These are phyloP conservation scores for Diacarnus erythraeanus DNA, from an alignment of 37 sponge, comb jelly and placozoan genomes.

Conservation along the genomic window DNA sequence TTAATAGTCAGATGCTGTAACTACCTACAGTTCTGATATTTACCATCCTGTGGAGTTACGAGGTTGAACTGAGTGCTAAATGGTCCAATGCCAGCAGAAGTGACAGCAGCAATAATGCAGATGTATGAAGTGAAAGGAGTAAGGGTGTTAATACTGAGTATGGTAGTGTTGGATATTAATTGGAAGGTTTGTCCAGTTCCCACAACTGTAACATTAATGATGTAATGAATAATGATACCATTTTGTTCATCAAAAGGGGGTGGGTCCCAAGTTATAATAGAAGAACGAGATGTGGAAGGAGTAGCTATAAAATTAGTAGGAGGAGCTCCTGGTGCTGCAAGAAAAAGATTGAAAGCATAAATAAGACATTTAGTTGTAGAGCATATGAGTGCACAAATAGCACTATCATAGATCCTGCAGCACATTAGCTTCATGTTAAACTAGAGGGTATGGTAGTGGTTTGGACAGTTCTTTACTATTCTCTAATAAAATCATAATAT, in stretches of 20 bases:
- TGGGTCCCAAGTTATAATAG: not conserved
- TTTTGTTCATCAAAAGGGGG: constrained; percentile 29
- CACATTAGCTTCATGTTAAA: not conserved
- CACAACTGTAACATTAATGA: constrained; percentile 9
- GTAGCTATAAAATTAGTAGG: not conserved
- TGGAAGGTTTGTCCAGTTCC: constrained; percentile 11
- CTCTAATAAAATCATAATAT: too few relatives aligned
- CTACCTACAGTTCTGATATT: too few relatives aligned
- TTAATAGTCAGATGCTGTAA: too few relatives aligned
- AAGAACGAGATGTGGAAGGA: constrained; percentile 2
- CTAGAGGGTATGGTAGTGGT: too few relatives aligned
- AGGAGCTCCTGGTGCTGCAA: not conserved
- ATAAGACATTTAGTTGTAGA: not conserved
- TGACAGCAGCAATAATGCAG: constrained; percentile 5
- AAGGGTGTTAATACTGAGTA: not conserved
- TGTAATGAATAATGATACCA: constrained; percentile 31
- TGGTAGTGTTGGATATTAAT: not conserved
- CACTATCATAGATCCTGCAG: not conserved
- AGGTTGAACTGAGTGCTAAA: not conserved
- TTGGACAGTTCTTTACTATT: too few relatives aligned
- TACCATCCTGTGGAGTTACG: constrained; percentile 2
- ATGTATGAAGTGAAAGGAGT: not conserved
- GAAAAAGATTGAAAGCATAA: not conserved
- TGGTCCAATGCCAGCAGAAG: constrained; percentile 9
- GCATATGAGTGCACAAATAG: not conserved